Base-by-base conservation (phyloP, 2,888 invertebrate species). In the Rhagonycha lutea region DNA sequence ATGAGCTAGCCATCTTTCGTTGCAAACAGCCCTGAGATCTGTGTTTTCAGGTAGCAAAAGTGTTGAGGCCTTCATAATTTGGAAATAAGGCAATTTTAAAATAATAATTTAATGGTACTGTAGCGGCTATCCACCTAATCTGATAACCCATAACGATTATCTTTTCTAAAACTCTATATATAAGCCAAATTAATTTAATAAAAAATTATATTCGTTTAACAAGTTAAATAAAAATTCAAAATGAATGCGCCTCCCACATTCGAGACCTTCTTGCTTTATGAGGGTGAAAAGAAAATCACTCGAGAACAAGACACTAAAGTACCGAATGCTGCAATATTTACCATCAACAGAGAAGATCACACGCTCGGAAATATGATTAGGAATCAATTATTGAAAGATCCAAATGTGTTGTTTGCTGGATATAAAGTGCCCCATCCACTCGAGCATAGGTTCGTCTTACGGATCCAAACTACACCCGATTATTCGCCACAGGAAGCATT, bases 201-300 rank as follows among this genome's bases (percentile, higher is more conserved):
- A n/a, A n/a, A n/a, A n/a, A n/a, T n/a, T n/a, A n/a, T n/a, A n/a
- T 11, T 32, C 4, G 11, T 32, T 11, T 32, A 32, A 32, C 4
- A n/a, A 12, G 7, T 5, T n/a, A 47, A 47, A 7, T 47, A 47
- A 47, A 7, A n/a, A 26, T 69, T 32, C 62, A 78, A 28, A 70
- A 99, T 99, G 99, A 99, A 99, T 89, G 99, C 99, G 65, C 99
- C 99, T 75, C 98, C 98, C 73, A 97, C 99, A 76, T 99, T 99
- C 85, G 99, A 99, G 89, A 98, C 98, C 80, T 99, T 99, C 89
- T 91, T 99, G 74, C 89, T 99, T 0, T 98, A 98, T 84, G 99
- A 99, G 82, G 99, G 98, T 86, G 99, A 99, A 88, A 99, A 98
- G 88, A 99, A 99, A 88, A 97, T 99, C 75, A 94, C 96, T 74